Percentiles rank a stretch among this genome's conserved stretches.
These are phyloP conservation scores for Limnodromus scolopaceus DNA, from an alignment of 2,797 vertebrate species.

Conservation along the genomic window DNA sequence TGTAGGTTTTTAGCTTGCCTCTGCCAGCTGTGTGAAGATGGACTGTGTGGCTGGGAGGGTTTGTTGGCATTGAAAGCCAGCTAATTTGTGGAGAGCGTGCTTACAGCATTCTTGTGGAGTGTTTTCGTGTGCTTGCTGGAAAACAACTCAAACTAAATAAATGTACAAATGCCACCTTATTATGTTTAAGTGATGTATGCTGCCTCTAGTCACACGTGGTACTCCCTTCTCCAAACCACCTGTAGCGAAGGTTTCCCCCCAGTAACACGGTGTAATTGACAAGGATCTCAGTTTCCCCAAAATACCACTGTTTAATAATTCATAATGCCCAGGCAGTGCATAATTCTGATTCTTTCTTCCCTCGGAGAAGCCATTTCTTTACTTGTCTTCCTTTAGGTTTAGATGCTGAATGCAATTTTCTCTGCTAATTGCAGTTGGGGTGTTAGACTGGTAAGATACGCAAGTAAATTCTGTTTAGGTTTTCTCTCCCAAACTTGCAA, in stretches of 20 bases:
- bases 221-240: neutral
- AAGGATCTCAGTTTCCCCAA: neutral
- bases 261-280: neutral
- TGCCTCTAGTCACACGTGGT: neutral
- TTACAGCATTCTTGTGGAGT: neutral
- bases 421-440: neutral
- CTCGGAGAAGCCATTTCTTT: neutral
- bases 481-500: neutral
- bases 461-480: neutral
- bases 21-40: neutral
- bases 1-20: neutral
- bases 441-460: fast-evolving
- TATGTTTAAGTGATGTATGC: neutral
- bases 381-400: neutral
- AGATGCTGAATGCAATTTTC: neutral
- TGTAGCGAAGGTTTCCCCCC: neutral
- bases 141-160: neutral
- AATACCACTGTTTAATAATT: neutral
- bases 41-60: neutral
- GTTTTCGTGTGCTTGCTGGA: neutral
- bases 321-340: neutral
- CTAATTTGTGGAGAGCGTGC: neutral
- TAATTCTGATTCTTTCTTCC: neutral
- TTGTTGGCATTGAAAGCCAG: neutral
- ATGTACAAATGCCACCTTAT: neutral